Evolutionary conservation across 2,113 vertebrate genomes (phyloP), one percentile per base, ranked within the genome.

Genomic region (Myodes glareolus): DNA sequence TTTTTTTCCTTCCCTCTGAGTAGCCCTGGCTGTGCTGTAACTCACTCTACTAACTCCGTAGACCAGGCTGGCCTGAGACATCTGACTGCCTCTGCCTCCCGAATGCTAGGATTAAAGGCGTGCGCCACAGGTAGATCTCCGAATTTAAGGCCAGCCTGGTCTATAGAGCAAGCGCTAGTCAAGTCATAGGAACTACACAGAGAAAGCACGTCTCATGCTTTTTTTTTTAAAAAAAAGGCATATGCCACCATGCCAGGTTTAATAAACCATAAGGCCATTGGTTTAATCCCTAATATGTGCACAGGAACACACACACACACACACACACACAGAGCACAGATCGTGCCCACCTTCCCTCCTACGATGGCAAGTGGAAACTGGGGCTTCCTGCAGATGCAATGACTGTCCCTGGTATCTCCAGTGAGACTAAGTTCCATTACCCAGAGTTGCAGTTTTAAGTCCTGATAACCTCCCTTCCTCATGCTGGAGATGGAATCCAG

Each of bases 271-370:
- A n/a, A 70, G 33, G 67, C 47, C 21, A 36, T 5, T n/a, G 67
- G 33, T 52, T 55, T 52, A 70, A 88, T 52, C 65, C 31, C 45
- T 68, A 68, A 25, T 70, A 45, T 36, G 27, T 58, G 33, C 61
- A 65, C 27, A 16, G 2, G 29, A 33, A 67, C 0, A 67, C 39
- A 86, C 27, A 85, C 61, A 65, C 80, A 82, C 36, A 82, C 36
- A 39, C 52, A 82, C 36, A 58, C 55, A 84, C 3, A 39, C 82
- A 63, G 27, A 68, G 45, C 55, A 33, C 63, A 68, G 5, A 47
- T 25, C 50, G 5, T 2, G n/a, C 27, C 27, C 7, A 12, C 2
- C 29, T 23, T 21, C 39, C 39, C 2, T 16, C 55, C 17, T 2
- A 4, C 2, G 70, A 16, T 13, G 84, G 45, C 65, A 36, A 31